Evolutionary conservation across 2,888 invertebrate genomes (phyloP).

Genomic region (Exocentrus adspersus): DNA sequence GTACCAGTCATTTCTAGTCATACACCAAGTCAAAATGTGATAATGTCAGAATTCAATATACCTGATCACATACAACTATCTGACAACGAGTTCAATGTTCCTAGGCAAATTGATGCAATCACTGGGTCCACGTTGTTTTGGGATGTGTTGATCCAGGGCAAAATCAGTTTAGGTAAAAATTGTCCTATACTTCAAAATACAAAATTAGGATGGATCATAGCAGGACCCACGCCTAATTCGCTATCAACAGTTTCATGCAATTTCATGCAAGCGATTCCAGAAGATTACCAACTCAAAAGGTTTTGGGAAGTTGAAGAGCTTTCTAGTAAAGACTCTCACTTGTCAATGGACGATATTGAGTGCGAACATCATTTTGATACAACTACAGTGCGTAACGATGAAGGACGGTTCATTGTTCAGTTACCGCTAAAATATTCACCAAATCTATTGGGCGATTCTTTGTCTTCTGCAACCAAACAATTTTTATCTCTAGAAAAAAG

Average conservation of each 20-base stretch:
- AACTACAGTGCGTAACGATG: constrained; percentile 7
- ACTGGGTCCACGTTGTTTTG: constrained; percentile 35
- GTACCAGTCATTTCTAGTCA: constrained; percentile 20
- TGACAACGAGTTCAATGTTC: constrained; percentile 22
- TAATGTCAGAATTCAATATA: constrained; percentile 7
- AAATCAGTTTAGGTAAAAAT: constrained; percentile 25
- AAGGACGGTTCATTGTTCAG: constrained; percentile 27
- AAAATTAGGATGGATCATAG: constrained; percentile 25
- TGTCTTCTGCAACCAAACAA: constrained; percentile 15
- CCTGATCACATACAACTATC: constrained; percentile 24
- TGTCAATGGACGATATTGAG: constrained; percentile 10
- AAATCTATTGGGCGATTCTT: constrained; percentile 17
- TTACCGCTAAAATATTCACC: constrained; percentile 24
- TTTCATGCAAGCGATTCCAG: constrained; percentile 26
- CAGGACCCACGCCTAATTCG: constrained; percentile 5
- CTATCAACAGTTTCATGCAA: constrained; percentile 14
- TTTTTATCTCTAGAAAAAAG: constrained; percentile 21
- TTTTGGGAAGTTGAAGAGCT: constrained; percentile 32
- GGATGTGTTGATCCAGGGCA: constrained; percentile 27
- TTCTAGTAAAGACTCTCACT: background rate
- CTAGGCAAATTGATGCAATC: constrained; percentile 28
- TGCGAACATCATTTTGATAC: constrained; percentile 26
- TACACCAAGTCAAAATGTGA: constrained; percentile 13
- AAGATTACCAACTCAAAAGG: constrained; percentile 27
- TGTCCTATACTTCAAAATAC: constrained; percentile 27